A percentile compares a stretch with the other conserved stretches of the same genome.
These are phyloP conservation scores for Flexamia atlantica DNA, from an alignment of 2,888 invertebrate species.

Conservation along the genomic window DNA sequence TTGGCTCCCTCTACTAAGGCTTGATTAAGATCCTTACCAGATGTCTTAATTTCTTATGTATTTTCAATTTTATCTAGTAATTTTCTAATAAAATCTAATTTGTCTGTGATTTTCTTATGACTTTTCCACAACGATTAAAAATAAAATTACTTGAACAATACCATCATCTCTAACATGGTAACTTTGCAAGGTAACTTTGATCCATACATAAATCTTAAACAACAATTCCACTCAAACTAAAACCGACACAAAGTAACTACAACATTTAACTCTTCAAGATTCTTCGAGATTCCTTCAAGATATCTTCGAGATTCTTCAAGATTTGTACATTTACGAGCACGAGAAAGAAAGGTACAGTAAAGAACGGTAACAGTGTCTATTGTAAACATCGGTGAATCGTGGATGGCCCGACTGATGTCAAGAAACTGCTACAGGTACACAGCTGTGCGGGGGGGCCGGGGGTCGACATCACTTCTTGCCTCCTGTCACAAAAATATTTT, in stretches of 20 bases:
- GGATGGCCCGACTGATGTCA: conserved; percentile 17
- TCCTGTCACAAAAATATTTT: conserved; percentile 48
- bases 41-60: too few relatives aligned
- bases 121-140: too few relatives aligned
- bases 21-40: too few relatives aligned
- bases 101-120: too few relatives aligned
- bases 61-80: too few relatives aligned
- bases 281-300: conserved; percentile 17
- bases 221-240: background rate
- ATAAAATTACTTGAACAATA: background rate
- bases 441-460: background rate
- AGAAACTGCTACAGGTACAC: background rate
- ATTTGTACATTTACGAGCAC: conserved; percentile 29
- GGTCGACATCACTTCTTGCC: conserved; percentile 49
- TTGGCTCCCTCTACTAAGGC: too few relatives aligned
- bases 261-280: conserved; percentile 4
- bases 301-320: conserved; percentile 1
- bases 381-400: conserved; percentile 16
- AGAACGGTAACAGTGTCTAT: conserved; percentile 19
- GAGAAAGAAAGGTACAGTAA: conserved; percentile 1
- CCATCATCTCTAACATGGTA: background rate
- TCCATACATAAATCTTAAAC: background rate
- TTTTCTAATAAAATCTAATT: too few relatives aligned
- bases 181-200: conserved; percentile 24
- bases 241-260: conserved; percentile 2